Base-by-base conservation (phyloP, 1,140 invertebrate genomes). In the Zaprionus vittiger region DNA sequence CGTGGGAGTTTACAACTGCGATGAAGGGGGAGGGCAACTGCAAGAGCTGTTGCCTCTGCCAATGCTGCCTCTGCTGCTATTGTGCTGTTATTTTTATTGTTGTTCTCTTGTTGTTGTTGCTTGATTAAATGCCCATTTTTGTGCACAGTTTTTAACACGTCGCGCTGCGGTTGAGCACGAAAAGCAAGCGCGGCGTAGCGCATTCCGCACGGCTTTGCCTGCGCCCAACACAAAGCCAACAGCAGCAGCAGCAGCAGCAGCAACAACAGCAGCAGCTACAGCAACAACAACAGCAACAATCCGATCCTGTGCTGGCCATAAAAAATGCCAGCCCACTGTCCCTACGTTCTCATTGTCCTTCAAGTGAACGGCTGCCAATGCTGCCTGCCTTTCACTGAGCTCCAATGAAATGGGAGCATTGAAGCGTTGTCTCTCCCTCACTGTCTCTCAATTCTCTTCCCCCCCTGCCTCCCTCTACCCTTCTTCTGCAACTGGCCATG, bases 71-170 rank as follows among this genome's bases (percentile, higher is more conserved):
- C 6, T 11, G 17, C 17, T n/a, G 9, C 11, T 52, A 5, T 14
- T 60, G 5, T 60, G 24, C 24, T 66, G 22, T 66, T 26, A 2
- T 26, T 56, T 1, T 60, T 49, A 5, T 14, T 38, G 5, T 26
- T 56, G 1, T 60, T 49, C 6, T 14, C 28, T 57, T 62, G 44
- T 47, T 70, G 37, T 44, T 44, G 49, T 26, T 52, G 52, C 41
- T 71, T 72, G 73, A 81, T 81, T 76, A 79, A 81, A 81, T 90
- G 83, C 75, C 83, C 80, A 83, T 83, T 83, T 83, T 80, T 83
- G 81, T 76, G 83, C 76, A 79, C 68, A 78, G 66, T 83, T 84
- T 76, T 90, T 84, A 90, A 84, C 84, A 84, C 81, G 77, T 66
- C 68, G 75, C 28, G 57, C 20, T 56, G 57, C 15, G 5, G 47